These are phyloP conservation scores for Bombus haemorrhoidalis DNA, from an alignment of 1,140 invertebrate species.

Conservation along the genomic window DNA sequence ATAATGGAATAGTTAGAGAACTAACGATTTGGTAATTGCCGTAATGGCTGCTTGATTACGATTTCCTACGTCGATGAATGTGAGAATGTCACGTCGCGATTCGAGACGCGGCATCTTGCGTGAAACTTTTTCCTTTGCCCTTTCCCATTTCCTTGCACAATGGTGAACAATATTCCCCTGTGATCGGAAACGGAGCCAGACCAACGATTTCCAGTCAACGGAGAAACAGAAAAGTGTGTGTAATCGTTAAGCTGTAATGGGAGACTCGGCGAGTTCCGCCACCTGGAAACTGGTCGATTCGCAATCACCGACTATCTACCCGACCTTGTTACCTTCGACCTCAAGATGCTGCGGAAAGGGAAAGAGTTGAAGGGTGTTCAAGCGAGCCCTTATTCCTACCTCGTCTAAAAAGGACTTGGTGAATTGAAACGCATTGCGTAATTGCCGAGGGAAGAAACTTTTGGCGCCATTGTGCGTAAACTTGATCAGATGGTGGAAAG, in stretches of 20 bases:
- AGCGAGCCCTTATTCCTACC: background rate
- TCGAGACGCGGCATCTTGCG: no score
- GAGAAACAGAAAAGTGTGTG: conserved; percentile 35
- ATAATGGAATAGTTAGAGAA: conserved; percentile 35
- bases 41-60: conserved; percentile 35
- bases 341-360: background rate
- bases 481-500: background rate
- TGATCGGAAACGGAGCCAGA: conserved; percentile 36
- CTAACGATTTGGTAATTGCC: conserved; percentile 52
- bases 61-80: conserved; percentile 19
- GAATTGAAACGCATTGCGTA: background rate
- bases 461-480: background rate
- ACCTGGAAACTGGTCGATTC: conserved; percentile 24
- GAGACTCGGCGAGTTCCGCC: background rate
- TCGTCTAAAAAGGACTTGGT: background rate
- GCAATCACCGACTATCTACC: background rate
- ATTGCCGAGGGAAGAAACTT: background rate
- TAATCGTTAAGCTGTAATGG: conserved; percentile 22
- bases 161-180: background rate
- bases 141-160: conserved; percentile 39
- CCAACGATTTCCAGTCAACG: conserved; percentile 35
- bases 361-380: no score
- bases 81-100: background rate
- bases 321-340: no score
- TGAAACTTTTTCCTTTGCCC: background rate